Conservation (phyloP, 92 coral and sea anemone species). For the Nematostella vectensis region DNA sequence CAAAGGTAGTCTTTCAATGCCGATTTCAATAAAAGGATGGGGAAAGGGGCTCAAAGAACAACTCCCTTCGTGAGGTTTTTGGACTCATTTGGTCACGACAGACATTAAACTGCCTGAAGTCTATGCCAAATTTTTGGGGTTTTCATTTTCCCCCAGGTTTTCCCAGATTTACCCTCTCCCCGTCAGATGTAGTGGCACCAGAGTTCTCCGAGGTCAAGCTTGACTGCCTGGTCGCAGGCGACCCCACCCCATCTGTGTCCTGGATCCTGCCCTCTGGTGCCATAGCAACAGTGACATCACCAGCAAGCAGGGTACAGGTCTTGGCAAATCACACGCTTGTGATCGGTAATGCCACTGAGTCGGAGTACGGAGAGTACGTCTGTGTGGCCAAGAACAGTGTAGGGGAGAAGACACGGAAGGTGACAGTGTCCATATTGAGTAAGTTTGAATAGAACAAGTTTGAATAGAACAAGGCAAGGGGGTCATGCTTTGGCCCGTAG, state of each 20-base stretch:
- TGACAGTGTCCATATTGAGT: constrained; percentile 62
- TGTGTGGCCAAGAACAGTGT: constrained; percentile 63
- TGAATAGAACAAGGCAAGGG: background rate
- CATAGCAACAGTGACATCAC: constrained; percentile 16
- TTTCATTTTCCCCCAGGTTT: too few relatives aligned
- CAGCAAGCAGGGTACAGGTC: constrained; percentile 37
- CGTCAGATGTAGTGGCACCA: constrained; percentile 28
- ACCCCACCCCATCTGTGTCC: constrained; percentile 40
- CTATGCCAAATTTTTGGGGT: too few relatives aligned
- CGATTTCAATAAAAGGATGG: too few relatives aligned
- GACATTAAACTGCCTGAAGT: too few relatives aligned
- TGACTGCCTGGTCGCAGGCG: constrained; percentile 39
- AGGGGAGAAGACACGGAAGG: constrained; percentile 41
- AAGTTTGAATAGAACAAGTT: constrained; percentile 28
- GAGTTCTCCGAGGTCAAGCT: constrained; percentile 38
- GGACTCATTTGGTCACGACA: too few relatives aligned
- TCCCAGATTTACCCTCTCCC: constrained; percentile 46
- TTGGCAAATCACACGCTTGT: constrained; percentile 62
- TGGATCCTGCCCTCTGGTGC: constrained; percentile 72
- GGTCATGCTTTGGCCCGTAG: background rate
- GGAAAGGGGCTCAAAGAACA: too few relatives aligned
- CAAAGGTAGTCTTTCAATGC: too few relatives aligned
- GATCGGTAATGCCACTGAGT: constrained; percentile 39
- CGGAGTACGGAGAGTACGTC: constrained; percentile 57
- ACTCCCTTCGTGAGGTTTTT: too few relatives aligned